Base-by-base conservation (phyloP, 2,888 invertebrate species). In the Hecatera dysodea region DNA sequence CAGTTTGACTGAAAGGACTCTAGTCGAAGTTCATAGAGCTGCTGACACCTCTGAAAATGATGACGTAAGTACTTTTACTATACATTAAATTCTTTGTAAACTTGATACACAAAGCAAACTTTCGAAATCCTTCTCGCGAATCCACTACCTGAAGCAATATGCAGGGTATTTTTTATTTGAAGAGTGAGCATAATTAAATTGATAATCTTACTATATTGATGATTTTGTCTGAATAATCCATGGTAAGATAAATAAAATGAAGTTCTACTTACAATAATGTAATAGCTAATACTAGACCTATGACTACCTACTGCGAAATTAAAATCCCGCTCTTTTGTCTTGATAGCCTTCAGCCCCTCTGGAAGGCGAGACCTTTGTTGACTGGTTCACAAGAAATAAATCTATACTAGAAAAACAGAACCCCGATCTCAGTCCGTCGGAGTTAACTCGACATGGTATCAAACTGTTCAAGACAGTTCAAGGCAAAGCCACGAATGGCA, bases 311-410 rank as follows among this genome's bases (percentile, higher is more conserved):
- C n/a, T 15, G 12, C 11, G 29, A 46, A 64, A 55, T 19, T 67
- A 36, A 15, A 63, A 53, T 1, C 19, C n/a, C 7, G 0, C 22
- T 4, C 12, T 56, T 61, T 52, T 72, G 52, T 77, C 55, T 50
- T 90, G 88, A 2, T 91, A 96, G 96, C 90, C 92, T 7, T 74
- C 91, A 46, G 91, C 92, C 81, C 93, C 94, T 1, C 76, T 89
- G 0, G 91, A 91, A 42, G 94, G 93, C n/a, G 96, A 96, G 88
- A 93, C 96, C 7, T 97, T 97, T 85, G 91, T 96, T 29, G 94
- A 95, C 44, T 97, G 97, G 97, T 97, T 96, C 79, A 92, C 95
- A 1, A 95, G 96, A 71, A 96, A 97, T 86, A 97, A 97, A 86
- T 82, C 93, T 5, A 83, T 89, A 17, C 87, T 97, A n/a, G 96